These are phyloP conservation scores for Theocolax elegans DNA, from an alignment of 1,140 invertebrate genomes.

Conservation along the genomic window DNA sequence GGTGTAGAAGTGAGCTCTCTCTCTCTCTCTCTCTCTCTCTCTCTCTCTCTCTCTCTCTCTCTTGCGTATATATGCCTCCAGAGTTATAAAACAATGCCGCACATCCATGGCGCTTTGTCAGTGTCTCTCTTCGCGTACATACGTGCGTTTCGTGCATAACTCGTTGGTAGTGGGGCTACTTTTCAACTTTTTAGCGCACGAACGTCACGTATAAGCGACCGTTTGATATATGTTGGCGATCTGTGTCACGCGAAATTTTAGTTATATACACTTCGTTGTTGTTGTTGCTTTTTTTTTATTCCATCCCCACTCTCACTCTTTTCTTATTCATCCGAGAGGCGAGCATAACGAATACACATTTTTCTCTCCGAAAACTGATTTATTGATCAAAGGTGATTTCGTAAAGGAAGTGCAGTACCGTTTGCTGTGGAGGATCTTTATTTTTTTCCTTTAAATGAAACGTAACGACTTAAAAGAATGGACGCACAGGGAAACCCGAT, in stretches of 20 bases:
- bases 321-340: neutral
- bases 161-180: constrained; percentile 49
- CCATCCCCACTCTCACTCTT: neutral
- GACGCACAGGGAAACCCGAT: neutral
- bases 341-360: constrained; percentile 23
- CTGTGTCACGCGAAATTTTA: constrained; percentile 32
- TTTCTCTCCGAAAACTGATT: constrained; percentile 46
- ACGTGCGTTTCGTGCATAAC: constrained; percentile 49
- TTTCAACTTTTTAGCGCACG: constrained; percentile 55
- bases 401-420: constrained; percentile 17
- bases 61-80: too few species aligned
- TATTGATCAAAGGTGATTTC: constrained; percentile 44
- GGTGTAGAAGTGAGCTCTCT: constrained; percentile 10
- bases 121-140: neutral
- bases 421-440: neutral
- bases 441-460: constrained; percentile 6
- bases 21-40: neutral
- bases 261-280: constrained; percentile 4
- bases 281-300: too few species aligned
- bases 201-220: constrained; percentile 28
- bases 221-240: constrained; percentile 46
- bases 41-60: constrained; percentile 6
- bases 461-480: neutral
- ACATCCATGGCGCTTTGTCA: too few species aligned
- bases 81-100: too few species aligned